Conservation (phyloP, 2,797 vertebrate species). For the Semotilus atromaculatus region DNA sequence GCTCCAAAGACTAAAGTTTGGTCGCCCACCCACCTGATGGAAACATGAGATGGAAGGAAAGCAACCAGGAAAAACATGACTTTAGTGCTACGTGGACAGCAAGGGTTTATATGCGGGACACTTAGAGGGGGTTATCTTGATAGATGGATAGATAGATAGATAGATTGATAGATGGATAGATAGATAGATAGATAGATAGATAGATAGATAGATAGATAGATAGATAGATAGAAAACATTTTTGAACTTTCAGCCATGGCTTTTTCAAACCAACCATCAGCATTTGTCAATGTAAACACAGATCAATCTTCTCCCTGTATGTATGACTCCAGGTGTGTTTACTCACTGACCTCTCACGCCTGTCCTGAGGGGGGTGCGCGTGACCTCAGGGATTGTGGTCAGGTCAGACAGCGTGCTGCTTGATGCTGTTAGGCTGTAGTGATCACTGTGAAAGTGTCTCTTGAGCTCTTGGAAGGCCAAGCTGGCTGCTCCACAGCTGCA, state of each 20-base stretch:
- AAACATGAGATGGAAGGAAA: slow-evolving; percentile 57
- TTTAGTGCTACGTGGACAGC: slow-evolving; percentile 32
- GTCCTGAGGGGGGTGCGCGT: slow-evolving; percentile 66
- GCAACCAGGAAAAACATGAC: slow-evolving; percentile 54
- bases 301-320: background rate
- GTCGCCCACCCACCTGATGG: slow-evolving; percentile 50
- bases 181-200: too few relatives aligned
- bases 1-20: slow-evolving; percentile 43
- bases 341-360: slow-evolving; percentile 70
- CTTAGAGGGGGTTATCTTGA: background rate
- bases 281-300: slow-evolving; percentile 3
- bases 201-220: too few relatives aligned
- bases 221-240: too few relatives aligned
- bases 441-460: slow-evolving; percentile 74
- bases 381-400: slow-evolving; percentile 86
- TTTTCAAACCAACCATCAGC: too few relatives aligned
- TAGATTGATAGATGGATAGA: too few relatives aligned
- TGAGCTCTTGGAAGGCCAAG: slow-evolving; percentile 77
- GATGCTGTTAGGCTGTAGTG: slow-evolving; percentile 75
- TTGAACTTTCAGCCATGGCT: too few relatives aligned
- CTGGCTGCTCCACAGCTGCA: slow-evolving; percentile 85
- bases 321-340: slow-evolving; percentile 32
- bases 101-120: background rate
- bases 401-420: slow-evolving; percentile 82
- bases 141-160: too few relatives aligned